These are phyloP conservation scores for Thalassophryne amazonica DNA, from an alignment of 2,797 vertebrate genomes.

Conservation along the genomic window DNA sequence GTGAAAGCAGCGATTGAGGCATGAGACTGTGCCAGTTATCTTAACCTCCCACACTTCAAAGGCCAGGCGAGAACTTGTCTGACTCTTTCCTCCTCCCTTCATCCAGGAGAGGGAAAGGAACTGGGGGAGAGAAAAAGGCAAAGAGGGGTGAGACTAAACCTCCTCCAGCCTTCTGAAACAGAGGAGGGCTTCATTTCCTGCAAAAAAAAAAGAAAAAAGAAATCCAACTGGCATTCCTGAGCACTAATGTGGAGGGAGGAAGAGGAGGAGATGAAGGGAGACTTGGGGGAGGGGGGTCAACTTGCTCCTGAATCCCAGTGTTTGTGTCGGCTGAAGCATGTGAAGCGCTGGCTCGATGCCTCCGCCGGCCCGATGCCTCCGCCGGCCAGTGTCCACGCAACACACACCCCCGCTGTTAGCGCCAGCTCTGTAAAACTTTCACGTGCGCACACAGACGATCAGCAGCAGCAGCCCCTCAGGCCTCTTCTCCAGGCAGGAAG, in stretches of 20 bases:
- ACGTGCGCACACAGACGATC: background rate
- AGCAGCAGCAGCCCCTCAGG: constrained; percentile 51
- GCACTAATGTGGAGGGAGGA: constrained; percentile 72
- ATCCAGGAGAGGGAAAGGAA: constrained; percentile 43
- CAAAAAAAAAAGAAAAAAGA: constrained; percentile 49
- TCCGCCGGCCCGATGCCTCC: constrained; percentile 72
- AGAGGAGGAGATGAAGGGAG: constrained; percentile 30
- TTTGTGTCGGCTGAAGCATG: constrained; percentile 81
- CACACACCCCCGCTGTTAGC: constrained; percentile 51
- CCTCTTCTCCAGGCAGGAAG: constrained; percentile 84
- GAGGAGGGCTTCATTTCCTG: constrained; percentile 87
- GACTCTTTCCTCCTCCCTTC: constrained; percentile 28
- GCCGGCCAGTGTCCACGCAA: too few species aligned
- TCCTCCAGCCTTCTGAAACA: constrained; percentile 75
- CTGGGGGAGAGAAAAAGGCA: constrained; percentile 15
- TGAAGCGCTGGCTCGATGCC: constrained; percentile 78
- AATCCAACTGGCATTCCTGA: constrained; percentile 80
- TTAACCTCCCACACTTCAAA: constrained; percentile 89
- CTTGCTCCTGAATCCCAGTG: constrained; percentile 81
- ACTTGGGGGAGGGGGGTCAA: constrained; percentile 64
- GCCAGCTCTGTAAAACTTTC: background rate
- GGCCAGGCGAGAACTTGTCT: constrained; percentile 47
- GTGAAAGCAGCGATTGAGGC: constrained; percentile 73
- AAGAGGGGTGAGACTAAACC: constrained; percentile 50
- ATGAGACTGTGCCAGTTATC: constrained; percentile 79